Percentiles rank a stretch among this genome's conserved stretches.
Conservation (phyloP, 2,113 vertebrate species). For the Scytalopus superciliaris region DNA sequence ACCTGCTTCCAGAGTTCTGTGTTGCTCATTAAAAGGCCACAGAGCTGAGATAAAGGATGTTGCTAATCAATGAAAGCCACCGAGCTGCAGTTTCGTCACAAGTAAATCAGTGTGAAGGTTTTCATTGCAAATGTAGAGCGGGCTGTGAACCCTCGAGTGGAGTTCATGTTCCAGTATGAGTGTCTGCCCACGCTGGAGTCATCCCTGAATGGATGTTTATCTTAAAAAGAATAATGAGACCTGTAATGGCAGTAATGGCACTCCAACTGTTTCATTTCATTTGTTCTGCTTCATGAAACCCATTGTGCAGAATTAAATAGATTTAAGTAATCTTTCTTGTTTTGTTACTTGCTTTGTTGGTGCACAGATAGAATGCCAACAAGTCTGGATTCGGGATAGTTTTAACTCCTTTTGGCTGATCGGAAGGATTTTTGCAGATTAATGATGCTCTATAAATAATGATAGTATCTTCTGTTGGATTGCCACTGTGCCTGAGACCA, state of each 20-base stretch:
- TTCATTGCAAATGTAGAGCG: not conserved
- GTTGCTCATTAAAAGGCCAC: not conserved
- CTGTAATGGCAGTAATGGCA: slow-evolving; percentile 3
- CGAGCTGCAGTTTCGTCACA: not conserved
- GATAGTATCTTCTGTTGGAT: not conserved
- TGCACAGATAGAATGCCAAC: not conserved
- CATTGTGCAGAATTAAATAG: slow-evolving; percentile 34
- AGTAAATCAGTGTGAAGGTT: not conserved
- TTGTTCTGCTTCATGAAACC: slow-evolving; percentile 29
- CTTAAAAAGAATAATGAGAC: slow-evolving; percentile 1
- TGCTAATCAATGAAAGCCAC: not conserved
- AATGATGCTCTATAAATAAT: not conserved
- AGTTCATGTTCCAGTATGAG: not conserved
- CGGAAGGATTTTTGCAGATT: not conserved
- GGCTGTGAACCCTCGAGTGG: not conserved
- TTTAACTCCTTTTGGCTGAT: not conserved
- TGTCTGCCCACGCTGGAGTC: not conserved
- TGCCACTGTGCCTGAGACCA: not conserved
- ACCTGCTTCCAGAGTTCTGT: not conserved
- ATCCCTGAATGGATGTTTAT: not conserved
- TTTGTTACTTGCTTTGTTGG: slow-evolving; percentile 10
- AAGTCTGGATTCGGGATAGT: not conserved
- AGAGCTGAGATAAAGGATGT: not conserved
- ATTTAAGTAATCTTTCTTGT: slow-evolving; percentile 33
- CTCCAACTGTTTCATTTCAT: slow-evolving; percentile 33